These are phyloP conservation scores for Chrysolina haemoptera DNA, from an alignment of 2,888 invertebrate genomes.

Conservation along the genomic window DNA sequence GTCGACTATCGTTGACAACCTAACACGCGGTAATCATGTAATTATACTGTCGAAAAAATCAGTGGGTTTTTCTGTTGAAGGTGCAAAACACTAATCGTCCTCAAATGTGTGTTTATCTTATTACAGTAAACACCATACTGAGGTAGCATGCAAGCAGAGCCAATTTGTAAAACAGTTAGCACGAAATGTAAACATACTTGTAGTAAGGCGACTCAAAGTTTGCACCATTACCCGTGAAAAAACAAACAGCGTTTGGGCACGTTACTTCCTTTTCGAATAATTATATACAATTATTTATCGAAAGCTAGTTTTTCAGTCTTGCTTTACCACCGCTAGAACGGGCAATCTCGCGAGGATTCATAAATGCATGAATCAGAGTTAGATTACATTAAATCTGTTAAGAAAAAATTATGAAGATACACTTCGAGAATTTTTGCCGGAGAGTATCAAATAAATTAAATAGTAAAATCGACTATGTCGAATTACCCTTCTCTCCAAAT, in stretches of 20 bases:
- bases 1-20: constrained; percentile 23
- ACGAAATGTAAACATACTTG: not conserved
- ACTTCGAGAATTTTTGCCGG: too few species aligned
- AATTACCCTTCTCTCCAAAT: too few species aligned
- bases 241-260: not conserved
- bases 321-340: not conserved
- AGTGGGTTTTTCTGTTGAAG: constrained; percentile 5
- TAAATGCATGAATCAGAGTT: too few species aligned
- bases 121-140: constrained; percentile 2
- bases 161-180: not conserved
- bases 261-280: constrained; percentile 4
- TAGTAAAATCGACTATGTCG: too few species aligned
- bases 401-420: too few species aligned
- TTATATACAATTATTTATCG: not conserved
- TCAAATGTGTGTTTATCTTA: constrained; percentile 17
- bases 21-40: constrained; percentile 11
- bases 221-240: constrained; percentile 1
- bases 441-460: too few species aligned
- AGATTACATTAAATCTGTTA: too few species aligned
- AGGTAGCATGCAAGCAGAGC: not conserved
- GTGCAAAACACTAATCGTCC: constrained; percentile 18
- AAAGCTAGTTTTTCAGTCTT: not conserved
- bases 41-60: constrained; percentile 3
- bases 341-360: too few species aligned
- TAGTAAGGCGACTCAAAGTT: not conserved